phyloP scores from a whole-genome alignment of 1,140 invertebrate genomes.

The Manduca sexta region DNA sequence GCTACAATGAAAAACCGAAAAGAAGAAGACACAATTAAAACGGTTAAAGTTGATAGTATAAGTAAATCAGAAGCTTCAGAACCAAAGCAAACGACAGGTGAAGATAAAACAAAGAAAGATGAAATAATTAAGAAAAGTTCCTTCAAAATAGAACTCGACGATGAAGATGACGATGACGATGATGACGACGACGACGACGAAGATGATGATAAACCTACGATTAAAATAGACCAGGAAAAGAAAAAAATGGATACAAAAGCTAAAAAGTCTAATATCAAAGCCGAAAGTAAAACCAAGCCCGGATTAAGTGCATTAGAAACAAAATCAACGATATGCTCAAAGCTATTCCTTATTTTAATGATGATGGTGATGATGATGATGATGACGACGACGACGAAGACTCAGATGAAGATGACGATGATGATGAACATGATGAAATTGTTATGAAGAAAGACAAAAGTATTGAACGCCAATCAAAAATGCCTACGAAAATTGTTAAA shows the following conservation, averaged over 20 bases:
- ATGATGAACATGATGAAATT: not conserved
- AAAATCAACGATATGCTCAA: not conserved
- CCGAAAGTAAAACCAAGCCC: not conserved
- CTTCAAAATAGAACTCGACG: slow-evolving; percentile 3
- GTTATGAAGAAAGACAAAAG: not conserved
- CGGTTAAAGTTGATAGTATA: too few species aligned
- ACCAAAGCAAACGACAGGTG: too few species aligned
- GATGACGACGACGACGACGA: slow-evolving; percentile 12
- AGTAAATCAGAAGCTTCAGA: too few species aligned
- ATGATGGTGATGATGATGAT: slow-evolving; percentile 12
- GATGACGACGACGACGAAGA: slow-evolving; percentile 10
- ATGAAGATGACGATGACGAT: slow-evolving; percentile 16
- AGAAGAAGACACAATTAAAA: too few species aligned
- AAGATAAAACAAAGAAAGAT: not conserved
- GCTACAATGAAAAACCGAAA: too few species aligned
- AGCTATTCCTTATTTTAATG: not conserved
- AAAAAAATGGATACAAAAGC: too few species aligned
- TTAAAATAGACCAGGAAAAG: too few species aligned
- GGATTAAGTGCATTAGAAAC: not conserved
- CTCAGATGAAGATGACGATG: not conserved
- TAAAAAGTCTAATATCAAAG: too few species aligned
- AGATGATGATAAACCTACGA: slow-evolving; percentile 6
- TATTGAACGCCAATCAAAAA: not conserved
- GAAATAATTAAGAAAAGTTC: slow-evolving; percentile 6
- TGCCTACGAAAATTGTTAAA: not conserved